Base-by-base conservation (phyloP, 2,888 invertebrate species). In the Andrena haemorrhoa region DNA sequence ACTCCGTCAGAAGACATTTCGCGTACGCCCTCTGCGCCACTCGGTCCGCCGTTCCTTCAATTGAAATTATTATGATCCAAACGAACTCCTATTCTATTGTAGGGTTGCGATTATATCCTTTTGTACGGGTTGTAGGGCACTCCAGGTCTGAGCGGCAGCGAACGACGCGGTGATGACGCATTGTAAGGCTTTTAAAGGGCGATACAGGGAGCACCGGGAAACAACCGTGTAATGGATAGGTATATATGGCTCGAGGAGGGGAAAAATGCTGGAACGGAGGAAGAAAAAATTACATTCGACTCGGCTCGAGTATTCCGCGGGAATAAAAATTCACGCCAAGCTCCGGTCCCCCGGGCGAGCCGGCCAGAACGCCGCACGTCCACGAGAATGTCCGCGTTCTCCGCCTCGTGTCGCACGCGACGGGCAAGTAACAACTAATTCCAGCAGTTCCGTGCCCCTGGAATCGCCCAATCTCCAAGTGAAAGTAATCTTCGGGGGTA, bases 11-110 rank as follows among this genome's bases (percentile, higher is more conserved):
- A 80, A 84, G 87, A 86, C 72, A 84, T 82, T 86, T 23, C 78
- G 82, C 65, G 72, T 49, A 71, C 79, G 85, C 84, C 86, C 86
- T 83, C 82, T 77, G 82, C 83, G 71, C 82, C 85, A 87, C 82
- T 89, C 56, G 56, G 56, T 56, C 86, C 69, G 74, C 81, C 86
- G 79, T 74, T 70, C 74, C 91, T 91, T 91, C 92, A 93, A 93
- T 93, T 91, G 92, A 93, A 93, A 94, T 94, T 94, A 94, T 94
- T 93, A 93, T 91, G 93, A 94, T 93, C 93, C 93, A 93, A 94
- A 94, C 92, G 93, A 94, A 93, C 93, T 93, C 33, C 92, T 91
- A 92, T 92, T 93, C 93, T 92, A 93, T 93, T 93, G 94, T 93
- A 89, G 92, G 90, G 92, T 91, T 91, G 92, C 93, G 94, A 94